Evolutionary conservation across 1,140 invertebrate species (phyloP).

Genomic region (Cryptotermes secundus): DNA sequence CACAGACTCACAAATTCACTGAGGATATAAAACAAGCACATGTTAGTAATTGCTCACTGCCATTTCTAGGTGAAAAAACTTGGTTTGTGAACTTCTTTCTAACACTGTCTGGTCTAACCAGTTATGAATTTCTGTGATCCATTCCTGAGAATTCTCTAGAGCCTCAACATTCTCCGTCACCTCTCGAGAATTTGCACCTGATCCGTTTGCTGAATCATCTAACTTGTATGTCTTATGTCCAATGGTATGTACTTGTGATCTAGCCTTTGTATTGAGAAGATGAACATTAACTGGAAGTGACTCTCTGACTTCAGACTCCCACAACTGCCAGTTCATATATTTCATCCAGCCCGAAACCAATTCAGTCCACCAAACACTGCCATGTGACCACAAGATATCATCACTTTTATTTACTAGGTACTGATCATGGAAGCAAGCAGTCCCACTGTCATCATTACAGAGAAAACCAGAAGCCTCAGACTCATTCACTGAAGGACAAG

Average conservation of each 20-base stretch:
- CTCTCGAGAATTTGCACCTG: background rate
- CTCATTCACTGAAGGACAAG: background rate
- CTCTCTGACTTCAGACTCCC: background rate
- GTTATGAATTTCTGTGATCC: background rate
- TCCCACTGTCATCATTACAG: background rate
- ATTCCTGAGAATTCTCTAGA: background rate
- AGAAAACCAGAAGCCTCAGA: background rate
- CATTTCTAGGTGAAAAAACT: background rate
- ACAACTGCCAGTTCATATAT: background rate
- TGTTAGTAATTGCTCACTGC: background rate
- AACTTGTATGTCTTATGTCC: background rate
- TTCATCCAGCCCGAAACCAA: background rate
- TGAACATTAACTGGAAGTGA: background rate
- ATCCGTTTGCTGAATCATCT: background rate
- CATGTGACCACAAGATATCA: background rate
- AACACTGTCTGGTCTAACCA: background rate
- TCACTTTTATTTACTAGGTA: background rate
- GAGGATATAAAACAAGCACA: background rate
- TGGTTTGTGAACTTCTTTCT: constrained; percentile 13
- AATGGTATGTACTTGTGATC: background rate
- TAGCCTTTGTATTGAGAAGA: background rate
- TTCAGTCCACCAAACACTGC: background rate
- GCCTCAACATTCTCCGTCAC: background rate
- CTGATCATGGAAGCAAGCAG: background rate
- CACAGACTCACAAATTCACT: background rate